Evolutionary conservation across 2,888 invertebrate species (phyloP).

Genomic region (Lasioglossum pauxillum): DNA sequence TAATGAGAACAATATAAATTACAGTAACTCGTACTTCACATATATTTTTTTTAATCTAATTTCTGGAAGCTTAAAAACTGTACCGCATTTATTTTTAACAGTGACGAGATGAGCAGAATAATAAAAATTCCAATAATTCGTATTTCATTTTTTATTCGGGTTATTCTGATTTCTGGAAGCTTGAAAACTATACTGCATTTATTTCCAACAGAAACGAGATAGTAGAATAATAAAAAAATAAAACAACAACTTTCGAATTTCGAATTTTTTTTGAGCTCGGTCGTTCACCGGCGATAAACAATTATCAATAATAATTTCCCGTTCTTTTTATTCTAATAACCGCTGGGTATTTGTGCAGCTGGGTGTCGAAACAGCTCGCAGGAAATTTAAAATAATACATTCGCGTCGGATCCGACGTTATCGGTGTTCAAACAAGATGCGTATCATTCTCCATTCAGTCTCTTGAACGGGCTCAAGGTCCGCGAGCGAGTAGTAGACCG

Average conservation of each 20-base stretch:
- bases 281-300: not conserved
- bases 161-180: too few relatives aligned
- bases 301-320: not conserved
- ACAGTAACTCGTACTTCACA: too few relatives aligned
- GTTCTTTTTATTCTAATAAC: not conserved
- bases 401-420: slow-evolving; percentile 37
- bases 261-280: not conserved
- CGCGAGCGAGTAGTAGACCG: slow-evolving; percentile 22
- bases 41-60: too few relatives aligned
- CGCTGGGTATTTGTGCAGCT: not conserved
- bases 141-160: too few relatives aligned
- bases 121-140: too few relatives aligned
- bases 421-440: slow-evolving; percentile 29
- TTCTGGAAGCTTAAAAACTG: too few relatives aligned
- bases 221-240: not conserved
- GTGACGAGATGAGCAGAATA: too few relatives aligned
- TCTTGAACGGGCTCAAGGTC: slow-evolving; percentile 47
- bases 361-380: slow-evolving; percentile 11
- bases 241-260: not conserved
- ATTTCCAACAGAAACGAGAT: too few relatives aligned
- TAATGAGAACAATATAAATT: too few relatives aligned
- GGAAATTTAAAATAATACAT: slow-evolving; percentile 33
- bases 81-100: too few relatives aligned
- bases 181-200: too few relatives aligned
- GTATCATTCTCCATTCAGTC: slow-evolving; percentile 43